phyloP scores from a whole-genome alignment of 1,140 invertebrate genomes.

The Trissolcus basalis region DNA sequence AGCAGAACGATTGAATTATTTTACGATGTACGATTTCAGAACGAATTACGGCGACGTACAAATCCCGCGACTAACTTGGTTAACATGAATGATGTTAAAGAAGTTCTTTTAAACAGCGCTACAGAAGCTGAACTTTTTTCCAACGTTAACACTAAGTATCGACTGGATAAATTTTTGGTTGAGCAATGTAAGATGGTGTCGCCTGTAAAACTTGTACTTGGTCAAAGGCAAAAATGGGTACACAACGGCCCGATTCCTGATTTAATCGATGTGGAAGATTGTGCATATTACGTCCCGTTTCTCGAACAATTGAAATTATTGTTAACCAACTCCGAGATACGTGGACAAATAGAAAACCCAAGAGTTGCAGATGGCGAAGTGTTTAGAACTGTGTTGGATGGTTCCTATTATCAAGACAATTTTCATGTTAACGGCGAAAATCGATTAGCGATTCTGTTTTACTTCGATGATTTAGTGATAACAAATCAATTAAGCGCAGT shows the following conservation, averaged over 20 bases:
- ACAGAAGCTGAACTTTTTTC: neutral
- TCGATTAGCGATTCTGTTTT: no score
- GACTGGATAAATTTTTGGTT: neutral
- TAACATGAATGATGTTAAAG: neutral
- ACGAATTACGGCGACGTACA: neutral
- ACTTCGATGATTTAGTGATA: neutral
- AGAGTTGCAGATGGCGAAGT: no score
- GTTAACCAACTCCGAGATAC: no score
- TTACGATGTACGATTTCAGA: no score
- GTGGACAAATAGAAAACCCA: no score
- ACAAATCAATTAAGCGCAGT: neutral
- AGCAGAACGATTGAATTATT: no score
- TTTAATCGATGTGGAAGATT: no score
- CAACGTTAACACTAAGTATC: neutral
- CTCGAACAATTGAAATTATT: no score
- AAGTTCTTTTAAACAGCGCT: neutral
- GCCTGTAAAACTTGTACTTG: no score
- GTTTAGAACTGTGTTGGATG: neutral
- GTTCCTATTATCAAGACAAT: neutral
- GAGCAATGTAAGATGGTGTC: neutral
- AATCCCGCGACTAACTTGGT: neutral
- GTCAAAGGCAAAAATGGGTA: no score
- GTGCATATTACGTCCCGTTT: no score
- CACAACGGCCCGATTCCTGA: no score
- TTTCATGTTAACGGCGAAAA: neutral